Evolutionary conservation across 1,140 invertebrate species (phyloP).

Genomic region (Bombus affinis): DNA sequence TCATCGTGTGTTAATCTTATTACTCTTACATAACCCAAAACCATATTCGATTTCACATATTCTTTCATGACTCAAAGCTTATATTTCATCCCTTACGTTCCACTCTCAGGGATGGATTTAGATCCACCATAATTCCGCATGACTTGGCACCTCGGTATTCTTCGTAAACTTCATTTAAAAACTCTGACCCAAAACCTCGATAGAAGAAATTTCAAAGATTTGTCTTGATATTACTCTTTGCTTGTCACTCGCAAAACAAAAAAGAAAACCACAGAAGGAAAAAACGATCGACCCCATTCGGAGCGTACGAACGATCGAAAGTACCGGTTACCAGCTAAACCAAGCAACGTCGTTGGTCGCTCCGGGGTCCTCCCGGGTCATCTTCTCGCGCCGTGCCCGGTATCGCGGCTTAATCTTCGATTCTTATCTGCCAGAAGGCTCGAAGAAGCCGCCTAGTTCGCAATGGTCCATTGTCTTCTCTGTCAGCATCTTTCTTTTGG

Average conservation of each 20-base stretch:
- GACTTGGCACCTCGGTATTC: not conserved
- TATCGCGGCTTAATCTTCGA: slow-evolving; percentile 52
- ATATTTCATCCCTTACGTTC: no score
- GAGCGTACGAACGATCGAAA: not conserved
- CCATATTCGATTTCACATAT: not conserved
- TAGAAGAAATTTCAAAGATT: not conserved
- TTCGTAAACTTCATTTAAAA: not conserved
- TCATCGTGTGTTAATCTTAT: no score
- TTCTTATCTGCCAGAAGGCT: slow-evolving; percentile 46
- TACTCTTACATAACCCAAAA: no score
- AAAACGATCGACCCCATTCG: not conserved
- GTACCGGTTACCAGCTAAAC: not conserved
- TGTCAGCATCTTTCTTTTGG: slow-evolving; percentile 38
- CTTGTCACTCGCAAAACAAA: not conserved
- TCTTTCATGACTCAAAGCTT: not conserved
- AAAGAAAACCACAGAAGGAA: not conserved
- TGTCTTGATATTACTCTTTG: not conserved
- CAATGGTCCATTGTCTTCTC: slow-evolving; percentile 52
- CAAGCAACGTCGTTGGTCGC: not conserved
- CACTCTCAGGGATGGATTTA: no score
- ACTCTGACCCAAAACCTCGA: not conserved
- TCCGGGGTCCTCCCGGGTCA: not conserved
- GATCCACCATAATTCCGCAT: not conserved
- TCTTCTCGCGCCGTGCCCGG: not conserved
- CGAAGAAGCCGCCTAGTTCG: slow-evolving; percentile 4